Conservation (phyloP, 2,113 vertebrate species). For the Mellivora capensis region DNA sequence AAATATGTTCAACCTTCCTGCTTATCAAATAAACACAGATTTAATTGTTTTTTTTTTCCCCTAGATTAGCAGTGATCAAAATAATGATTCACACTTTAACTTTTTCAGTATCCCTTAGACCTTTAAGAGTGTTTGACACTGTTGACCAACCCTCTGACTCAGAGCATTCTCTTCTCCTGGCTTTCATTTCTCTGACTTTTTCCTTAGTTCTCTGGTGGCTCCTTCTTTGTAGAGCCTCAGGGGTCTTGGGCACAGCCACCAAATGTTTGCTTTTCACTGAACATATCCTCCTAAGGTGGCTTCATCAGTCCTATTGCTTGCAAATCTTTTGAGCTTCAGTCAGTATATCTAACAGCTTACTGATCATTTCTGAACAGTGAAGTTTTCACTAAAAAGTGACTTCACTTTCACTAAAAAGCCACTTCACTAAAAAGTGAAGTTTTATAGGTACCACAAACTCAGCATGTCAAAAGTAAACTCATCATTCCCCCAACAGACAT, state of each 20-base stretch:
- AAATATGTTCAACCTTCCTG: not conserved
- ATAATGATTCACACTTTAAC: not conserved
- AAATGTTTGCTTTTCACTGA: not conserved
- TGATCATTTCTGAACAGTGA: not conserved
- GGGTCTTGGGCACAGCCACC: not conserved
- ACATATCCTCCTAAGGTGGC: not conserved
- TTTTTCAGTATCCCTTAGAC: not conserved
- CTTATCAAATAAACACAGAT: slow-evolving; percentile 1
- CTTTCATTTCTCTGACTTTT: not conserved
- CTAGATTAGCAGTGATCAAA: not conserved
- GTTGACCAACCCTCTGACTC: not conserved
- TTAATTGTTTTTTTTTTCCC: not conserved
- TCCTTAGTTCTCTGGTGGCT: not conserved
- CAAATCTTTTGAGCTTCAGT: not conserved
- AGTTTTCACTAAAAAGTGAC: too few relatives aligned
- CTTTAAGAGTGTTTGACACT: not conserved
- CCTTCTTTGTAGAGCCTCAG: not conserved
- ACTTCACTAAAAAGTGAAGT: too few relatives aligned
- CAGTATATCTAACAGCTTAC: not conserved
- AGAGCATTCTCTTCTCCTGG: not conserved
- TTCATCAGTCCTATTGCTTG: not conserved
- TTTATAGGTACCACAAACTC: not conserved
- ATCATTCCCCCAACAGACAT: not conserved
- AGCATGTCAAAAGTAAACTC: not conserved
- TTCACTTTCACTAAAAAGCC: too few relatives aligned